Evolutionary conservation across 2,797 vertebrate species (phyloP), one percentile per base, ranked within the genome.

Genomic region (Pangasius macronema): DNA sequence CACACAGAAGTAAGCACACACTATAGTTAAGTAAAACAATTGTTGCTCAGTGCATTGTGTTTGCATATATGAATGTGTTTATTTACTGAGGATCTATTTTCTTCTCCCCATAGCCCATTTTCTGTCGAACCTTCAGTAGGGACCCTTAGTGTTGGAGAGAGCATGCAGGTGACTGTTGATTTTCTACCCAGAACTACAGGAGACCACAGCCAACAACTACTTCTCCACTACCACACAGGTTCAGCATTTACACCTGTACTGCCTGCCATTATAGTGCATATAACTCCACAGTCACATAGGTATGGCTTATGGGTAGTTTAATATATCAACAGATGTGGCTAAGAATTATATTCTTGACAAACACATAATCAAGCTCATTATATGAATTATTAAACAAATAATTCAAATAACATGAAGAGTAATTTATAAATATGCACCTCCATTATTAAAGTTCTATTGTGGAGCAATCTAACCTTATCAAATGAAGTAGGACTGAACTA

Each of bases 161-260:
- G 92, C 90, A 91, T 96, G 93, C 95, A 97, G 88, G 94, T 99
- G 68, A 96, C 95, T 0, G 93, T 98, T 86, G 89, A 93, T n/a
- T 99, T 98, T 89, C 93, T 95, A 22, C 97, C 98, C 0, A 93
- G 93, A 92, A 93, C 83, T 0, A 80, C 83, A 0, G 97, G 97
- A 63, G 91, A 95, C 82, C 94, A 97, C 87, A 91, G 5, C 0
- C 85, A 94, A 18, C 93, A 93, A 86, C 90, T 99, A 86, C 46
- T 92, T 3, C 94, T 98, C 83, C 92, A 92, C 90, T 97, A 96
- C 2, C 95, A 97, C 87, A 97, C 96, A 91, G 97, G 97, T 99
- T 65, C 20, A 84, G 49, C 86, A 86, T 85, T 84, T 86, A 73
- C 24, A 84, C 27, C n/a, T 84, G 5, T 73, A n/a, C 0, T 30